Evolutionary conservation across 1,140 invertebrate genomes (phyloP).

Genomic region (Cotesia chilonis): DNA sequence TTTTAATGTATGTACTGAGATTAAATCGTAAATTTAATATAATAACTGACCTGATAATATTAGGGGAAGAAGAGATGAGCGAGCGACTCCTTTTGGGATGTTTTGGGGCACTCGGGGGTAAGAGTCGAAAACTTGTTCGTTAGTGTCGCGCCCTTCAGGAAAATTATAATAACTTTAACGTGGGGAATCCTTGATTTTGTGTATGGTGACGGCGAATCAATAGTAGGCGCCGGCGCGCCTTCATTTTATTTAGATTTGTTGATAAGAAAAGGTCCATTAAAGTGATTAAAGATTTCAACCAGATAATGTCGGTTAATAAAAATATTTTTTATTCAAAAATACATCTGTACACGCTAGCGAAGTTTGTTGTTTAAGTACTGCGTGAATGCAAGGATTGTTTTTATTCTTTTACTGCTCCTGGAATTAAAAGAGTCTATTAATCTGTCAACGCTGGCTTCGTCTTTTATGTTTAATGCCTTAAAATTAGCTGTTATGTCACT

Average conservation of each 20-base stretch:
- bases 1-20: no score
- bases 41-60: conserved; percentile 58
- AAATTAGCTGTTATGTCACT: conserved; percentile 35
- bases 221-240: conserved; percentile 58
- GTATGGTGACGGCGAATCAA: conserved; percentile 51
- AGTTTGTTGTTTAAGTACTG: conserved; percentile 46
- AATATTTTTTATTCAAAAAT: not conserved
- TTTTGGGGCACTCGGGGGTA: conserved; percentile 44
- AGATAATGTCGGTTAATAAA: no score
- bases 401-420: not conserved
- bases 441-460: conserved; percentile 38
- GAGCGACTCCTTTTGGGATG: conserved; percentile 44
- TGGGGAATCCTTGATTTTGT: conserved; percentile 28
- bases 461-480: conserved; percentile 45
- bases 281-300: not conserved
- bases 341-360: not conserved
- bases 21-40: not conserved
- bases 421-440: conserved; percentile 40
- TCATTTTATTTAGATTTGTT: conserved; percentile 12
- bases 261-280: not conserved
- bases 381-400: conserved; percentile 44
- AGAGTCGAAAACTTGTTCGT: conserved; percentile 52
- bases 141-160: conserved; percentile 61
- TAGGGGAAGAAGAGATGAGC: conserved; percentile 52
- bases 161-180: conserved; percentile 6